phyloP scores from a whole-genome alignment of 1,140 invertebrate species.

The Drosophila serrata region DNA sequence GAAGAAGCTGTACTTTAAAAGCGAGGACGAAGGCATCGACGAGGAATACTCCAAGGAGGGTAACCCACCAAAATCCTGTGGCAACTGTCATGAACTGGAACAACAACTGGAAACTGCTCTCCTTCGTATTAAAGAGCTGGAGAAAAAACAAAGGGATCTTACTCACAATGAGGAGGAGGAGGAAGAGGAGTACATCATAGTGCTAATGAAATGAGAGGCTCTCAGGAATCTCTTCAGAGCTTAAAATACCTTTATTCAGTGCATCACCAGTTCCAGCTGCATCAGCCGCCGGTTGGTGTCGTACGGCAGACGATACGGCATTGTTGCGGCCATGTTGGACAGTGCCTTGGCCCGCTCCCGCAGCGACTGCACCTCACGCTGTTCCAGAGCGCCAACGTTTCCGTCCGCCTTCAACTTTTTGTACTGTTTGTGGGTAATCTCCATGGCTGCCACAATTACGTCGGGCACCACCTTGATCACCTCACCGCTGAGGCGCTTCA shows the following conservation, averaged over 20 bases:
- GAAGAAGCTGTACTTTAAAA: neutral
- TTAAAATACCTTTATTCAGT: constrained; percentile 86
- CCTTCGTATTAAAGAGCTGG: constrained; percentile 13
- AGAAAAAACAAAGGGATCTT: neutral
- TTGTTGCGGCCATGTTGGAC: constrained; percentile 97
- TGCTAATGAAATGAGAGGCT: constrained; percentile 30
- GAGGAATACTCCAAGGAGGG: constrained; percentile 22
- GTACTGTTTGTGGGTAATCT: constrained; percentile 92
- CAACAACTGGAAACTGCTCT: constrained; percentile 19
- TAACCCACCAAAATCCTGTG: constrained; percentile 1
- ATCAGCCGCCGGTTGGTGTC: constrained; percentile 97
- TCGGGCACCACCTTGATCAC: constrained; percentile 93
- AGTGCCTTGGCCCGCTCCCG: constrained; percentile 94
- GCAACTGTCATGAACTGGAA: constrained; percentile 5
- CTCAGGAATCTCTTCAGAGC: neutral
- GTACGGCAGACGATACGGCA: constrained; percentile 97
- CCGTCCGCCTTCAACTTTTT: constrained; percentile 85
- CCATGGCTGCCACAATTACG: constrained; percentile 95
- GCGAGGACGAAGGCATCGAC: constrained; percentile 38
- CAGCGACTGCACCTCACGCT: constrained; percentile 89
- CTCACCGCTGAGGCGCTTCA: constrained; percentile 89
- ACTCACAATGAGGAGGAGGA: constrained; percentile 15
- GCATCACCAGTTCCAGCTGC: constrained; percentile 98
- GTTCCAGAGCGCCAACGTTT: constrained; percentile 19
- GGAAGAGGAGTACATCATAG: constrained; percentile 28